phyloP scores from a whole-genome alignment of 1,140 invertebrate species.

The Lanistes nyassanus region DNA sequence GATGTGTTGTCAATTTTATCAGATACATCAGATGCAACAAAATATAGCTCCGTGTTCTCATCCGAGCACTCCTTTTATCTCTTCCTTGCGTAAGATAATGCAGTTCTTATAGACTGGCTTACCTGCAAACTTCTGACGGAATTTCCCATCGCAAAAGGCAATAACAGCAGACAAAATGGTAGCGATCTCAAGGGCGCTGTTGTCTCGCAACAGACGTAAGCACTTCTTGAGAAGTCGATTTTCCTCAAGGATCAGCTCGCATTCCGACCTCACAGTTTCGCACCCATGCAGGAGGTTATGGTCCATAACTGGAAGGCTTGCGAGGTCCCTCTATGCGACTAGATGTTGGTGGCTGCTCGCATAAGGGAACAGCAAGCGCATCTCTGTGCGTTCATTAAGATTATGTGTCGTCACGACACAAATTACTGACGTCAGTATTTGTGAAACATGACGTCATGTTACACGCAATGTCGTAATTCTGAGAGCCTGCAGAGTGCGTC shows the following conservation, averaged over 20 bases:
- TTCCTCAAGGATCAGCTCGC: not conserved
- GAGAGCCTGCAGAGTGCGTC: too few species aligned
- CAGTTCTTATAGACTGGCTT: not conserved
- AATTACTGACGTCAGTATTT: too few species aligned
- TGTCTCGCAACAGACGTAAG: slow-evolving; percentile 17
- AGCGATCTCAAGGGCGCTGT: slow-evolving; percentile 16
- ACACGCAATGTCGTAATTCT: too few species aligned
- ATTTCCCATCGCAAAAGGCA: slow-evolving; percentile 18
- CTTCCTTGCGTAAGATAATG: not conserved
- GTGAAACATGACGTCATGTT: too few species aligned
- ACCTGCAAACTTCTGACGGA: slow-evolving; percentile 20
- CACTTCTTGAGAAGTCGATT: slow-evolving; percentile 21
- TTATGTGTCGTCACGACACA: too few species aligned
- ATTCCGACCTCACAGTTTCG: not conserved
- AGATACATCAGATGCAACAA: not conserved
- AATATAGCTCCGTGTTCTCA: not conserved
- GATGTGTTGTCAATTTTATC: not conserved
- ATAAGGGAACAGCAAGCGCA: too few species aligned
- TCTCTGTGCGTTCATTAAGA: too few species aligned
- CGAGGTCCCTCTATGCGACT: too few species aligned
- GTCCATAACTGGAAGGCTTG: too few species aligned
- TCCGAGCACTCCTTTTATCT: too few species aligned
- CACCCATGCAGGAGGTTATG: not conserved
- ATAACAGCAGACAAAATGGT: slow-evolving; percentile 22
- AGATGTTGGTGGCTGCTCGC: too few species aligned